Base-by-base conservation (phyloP, 2,888 invertebrate genomes). In the Tineola bisselliella region DNA sequence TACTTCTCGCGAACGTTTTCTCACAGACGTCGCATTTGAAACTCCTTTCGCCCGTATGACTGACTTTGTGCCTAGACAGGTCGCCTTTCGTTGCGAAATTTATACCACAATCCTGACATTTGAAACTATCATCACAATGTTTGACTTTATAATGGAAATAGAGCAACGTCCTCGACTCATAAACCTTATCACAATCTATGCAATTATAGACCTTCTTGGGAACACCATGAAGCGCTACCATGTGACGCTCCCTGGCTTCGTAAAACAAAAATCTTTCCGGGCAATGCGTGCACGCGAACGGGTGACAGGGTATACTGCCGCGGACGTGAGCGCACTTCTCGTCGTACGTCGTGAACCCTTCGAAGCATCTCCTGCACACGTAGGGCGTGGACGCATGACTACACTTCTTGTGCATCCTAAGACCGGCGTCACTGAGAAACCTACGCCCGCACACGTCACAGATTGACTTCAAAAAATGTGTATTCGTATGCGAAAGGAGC, bases 1-100 rank as follows among this genome's bases (percentile, higher is more conserved):
- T 87, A 8, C 78, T 79, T n/a, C 87, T 80, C 15, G 84, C 77
- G 62, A 89, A 89, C 0, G 76, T 68, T 64, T 89, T 89, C 0
- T 71, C 69, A 64, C 89, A 90, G 0, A 87, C 68, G 0, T 70
- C 67, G 63, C 89, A 89, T 48, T 75, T 70, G 43, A 75, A 81
- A 0, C 71, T 69, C 62, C 86, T 88, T 62, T 87, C 88, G 1
- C 84, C 80, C 0, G 88, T 86, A 65, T 89, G 89, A 0, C 78
- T 79, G 0, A 83, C 70, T 59, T 72, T 75, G 63, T 89, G 89
- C 0, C 88, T 77, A 2, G 81, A 76, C 44, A 83, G 65, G 8
- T 67, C 64, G 11, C 68, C 69, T 44, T 75, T 76, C 0, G 72
- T 71, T 0, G 66, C 67, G 65, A 81, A 83, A 58, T 76, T 79